Conservation (phyloP, 1,140 invertebrate species). For the Drosophila sproati region DNA sequence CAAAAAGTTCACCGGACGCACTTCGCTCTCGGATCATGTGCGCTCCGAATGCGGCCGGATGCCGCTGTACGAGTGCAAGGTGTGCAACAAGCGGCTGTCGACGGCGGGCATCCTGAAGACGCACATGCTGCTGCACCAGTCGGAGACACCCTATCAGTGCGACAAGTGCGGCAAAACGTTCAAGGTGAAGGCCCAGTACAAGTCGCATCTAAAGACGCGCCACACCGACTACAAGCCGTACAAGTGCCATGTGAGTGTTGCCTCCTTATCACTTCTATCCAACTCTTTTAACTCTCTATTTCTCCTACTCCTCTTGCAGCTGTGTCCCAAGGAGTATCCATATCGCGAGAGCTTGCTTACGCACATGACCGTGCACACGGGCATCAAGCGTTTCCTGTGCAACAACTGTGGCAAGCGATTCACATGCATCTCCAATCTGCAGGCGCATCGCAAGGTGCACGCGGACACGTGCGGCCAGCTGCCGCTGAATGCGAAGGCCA, state of each 20-base stretch:
- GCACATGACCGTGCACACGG: constrained; percentile 86
- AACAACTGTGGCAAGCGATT: constrained; percentile 85
- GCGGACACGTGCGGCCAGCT: constrained; percentile 77
- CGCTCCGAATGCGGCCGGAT: constrained; percentile 80
- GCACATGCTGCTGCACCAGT: constrained; percentile 83
- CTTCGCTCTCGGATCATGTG: constrained; percentile 82
- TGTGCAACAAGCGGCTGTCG: constrained; percentile 84
- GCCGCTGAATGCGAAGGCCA: constrained; percentile 78
- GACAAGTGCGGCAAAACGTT: constrained; percentile 85
- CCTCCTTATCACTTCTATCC: neutral
- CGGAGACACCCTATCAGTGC: constrained; percentile 81
- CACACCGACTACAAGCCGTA: constrained; percentile 89
- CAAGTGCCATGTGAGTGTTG: constrained; percentile 85
- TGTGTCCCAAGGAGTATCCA: constrained; percentile 86
- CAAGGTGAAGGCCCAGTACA: constrained; percentile 87
- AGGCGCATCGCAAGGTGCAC: constrained; percentile 84
- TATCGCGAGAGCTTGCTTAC: constrained; percentile 85
- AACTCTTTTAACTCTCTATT: neutral
- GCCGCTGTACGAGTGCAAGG: constrained; percentile 77
- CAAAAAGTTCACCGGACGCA: constrained; percentile 83
- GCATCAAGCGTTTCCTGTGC: constrained; percentile 85
- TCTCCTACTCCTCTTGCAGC: constrained; percentile 42
- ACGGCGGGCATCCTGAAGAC: constrained; percentile 83
- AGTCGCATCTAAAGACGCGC: constrained; percentile 89
- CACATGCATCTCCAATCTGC: constrained; percentile 85